Evolutionary conservation across 2,113 vertebrate species (phyloP), one percentile per base, ranked within the genome.

Genomic region (Gorsachius goisagi): DNA sequence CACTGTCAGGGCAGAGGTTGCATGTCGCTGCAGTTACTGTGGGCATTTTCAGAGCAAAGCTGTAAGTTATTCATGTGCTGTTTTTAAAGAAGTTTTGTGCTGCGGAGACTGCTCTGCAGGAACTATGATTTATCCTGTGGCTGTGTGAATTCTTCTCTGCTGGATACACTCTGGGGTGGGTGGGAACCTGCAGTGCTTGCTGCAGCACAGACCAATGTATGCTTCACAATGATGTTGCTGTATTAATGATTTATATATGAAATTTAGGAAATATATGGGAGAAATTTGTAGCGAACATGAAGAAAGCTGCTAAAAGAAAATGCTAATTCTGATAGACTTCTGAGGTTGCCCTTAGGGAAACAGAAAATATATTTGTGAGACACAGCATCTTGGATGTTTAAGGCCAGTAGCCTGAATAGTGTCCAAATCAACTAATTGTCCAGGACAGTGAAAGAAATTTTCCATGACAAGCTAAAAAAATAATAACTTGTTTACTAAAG

Each of bases 391-490:
- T 45, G 39, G 32, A 84, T 56, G 39, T 74, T 89, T 89, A 93
- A 82, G 39, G 73, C n/a, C 28, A n/a, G 2, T 6, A 77, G 35
- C 33, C 45, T 85, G 49, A 75, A 68, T 60, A 60, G 19, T 86
- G 33, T 60, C 52, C 39, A 92, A 94, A 94, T 28, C 37, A 89
- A 75, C 52, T 77, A 91, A 89, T 60, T 93, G 56, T 72, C 66
- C 58, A 49, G 72, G 76, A 85, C 47, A 86, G 30, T 72, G 68
- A 95, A 93, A 89, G 56, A 89, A 85, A 97, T 92, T 72, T 76
- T 5, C 80, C 30, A 15, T 81, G 76, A 89, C 76, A 95, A 30
- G 49, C 22, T 87, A 62, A 68, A 90, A 94, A 94, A 17, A 37
- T 68, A 94, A n/a, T 50, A 93, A 53, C 33, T 82, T 90, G 76